Evolutionary conservation across 1,140 invertebrate genomes (phyloP), one percentile per base, ranked within the genome.

Genomic region (Lepidotrigona ventralis): DNA sequence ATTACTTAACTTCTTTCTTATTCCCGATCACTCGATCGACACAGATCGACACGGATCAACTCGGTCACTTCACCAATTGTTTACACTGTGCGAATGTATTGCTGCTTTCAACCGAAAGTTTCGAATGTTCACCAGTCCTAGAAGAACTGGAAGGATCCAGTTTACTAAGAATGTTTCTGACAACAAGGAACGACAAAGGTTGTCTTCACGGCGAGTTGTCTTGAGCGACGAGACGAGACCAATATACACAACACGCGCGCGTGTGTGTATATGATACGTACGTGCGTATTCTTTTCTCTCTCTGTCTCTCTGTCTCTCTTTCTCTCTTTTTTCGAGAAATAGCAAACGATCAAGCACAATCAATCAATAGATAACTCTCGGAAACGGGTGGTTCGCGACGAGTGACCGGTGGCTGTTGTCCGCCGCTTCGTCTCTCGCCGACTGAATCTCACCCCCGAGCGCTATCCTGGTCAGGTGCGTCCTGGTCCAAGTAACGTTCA

Each of bases 31-130:
- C 77, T 86, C 69, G 70, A 15, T 6, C 29, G 53, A 63, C 69
- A 58, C 33, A 3, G 33, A 33, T 33, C 33, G 33, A 33, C n/a
- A 3, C 21, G 21, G 8, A 71, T 60, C 60, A 19, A 39, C 3
- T 39, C 0, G 39, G 0, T 72, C 85, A 84, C 85, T 86, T 87
- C 86, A 86, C 81, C 60, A n/a, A 60, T 60, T 14, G 58, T 60
- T 60, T n/a, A 12, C 58, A 60, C 58, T 60, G 39, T 9, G 54
- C 15, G 51, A 63, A 69, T n/a, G 15, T 46, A 14, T 14, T 9
- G 0, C 17, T 3, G 19, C 54, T 64, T 26, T 8, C n/a, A 9
- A 64, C 0, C 15, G 15, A 26, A 54, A 15, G 53, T 54, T 64
- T 19, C 5, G 15, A 29, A 29, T 23, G 58, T 60, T 29, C 78